Base-by-base conservation (phyloP, 2,888 invertebrate species). In the Caenorhabditis imperialis region DNA sequence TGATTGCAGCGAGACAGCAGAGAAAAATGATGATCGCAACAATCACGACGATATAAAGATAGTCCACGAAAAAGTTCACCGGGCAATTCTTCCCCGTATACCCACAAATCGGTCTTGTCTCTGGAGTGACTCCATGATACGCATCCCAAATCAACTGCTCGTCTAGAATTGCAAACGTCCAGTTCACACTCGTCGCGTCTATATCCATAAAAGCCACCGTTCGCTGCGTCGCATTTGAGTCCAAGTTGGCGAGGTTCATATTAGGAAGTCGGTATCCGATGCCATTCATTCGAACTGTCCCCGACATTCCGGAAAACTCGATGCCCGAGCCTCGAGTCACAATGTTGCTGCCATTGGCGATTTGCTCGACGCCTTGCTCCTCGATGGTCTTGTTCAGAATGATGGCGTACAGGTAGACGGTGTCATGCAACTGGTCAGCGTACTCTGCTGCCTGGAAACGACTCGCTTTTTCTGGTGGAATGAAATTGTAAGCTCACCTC, bases 361-460 rank as follows among this genome's bases (percentile, higher is more conserved):
- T 71, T 47, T 71, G 65, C 7, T 63, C 63, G 22, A 65, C 50
- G 7, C 74, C 74, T 27, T 79, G 65, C 18, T 67, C 57, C 14
- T 57, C 51, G 12, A 81, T 75, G 10, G 79, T 77, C 57, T 60
- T 63, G 42, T 81, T 81, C 35, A 82, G 54, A 3, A 81, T 67
- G 2, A 76, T 12, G 1, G 75, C 82, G 45, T 81, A 82, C 18
- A 79, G 54, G 38, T 81, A 81, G 3, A 81, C 73, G 8, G 82
- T 72, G 27, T 82, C 82, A 51, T 81, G 79, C 27, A 82, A 58
- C 62, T 81, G 79, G 44, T 77, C 78, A 2, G 81, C 77, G 47
- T 82, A 82, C 23, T 74, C 67, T 8, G 74, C 67, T 3, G 74
- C 74, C 55, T 57, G 18, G 27, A 40, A 37, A 20, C 6, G 10